phyloP scores from a whole-genome alignment of 2,888 invertebrate genomes.

The Liposcelis brunnea region DNA sequence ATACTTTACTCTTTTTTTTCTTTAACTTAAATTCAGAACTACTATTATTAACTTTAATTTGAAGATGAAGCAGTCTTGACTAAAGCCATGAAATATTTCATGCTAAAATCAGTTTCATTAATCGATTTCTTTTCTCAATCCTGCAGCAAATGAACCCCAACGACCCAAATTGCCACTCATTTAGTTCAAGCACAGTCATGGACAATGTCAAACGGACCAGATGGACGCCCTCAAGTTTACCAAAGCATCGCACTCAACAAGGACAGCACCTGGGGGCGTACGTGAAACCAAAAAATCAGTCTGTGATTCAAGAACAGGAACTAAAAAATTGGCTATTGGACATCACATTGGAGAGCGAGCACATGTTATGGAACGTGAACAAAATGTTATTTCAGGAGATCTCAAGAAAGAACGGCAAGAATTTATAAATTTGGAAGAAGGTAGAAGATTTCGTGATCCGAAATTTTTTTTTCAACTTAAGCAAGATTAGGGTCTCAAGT shows the following conservation, averaged over 20 bases:
- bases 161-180: slow-evolving; percentile 41
- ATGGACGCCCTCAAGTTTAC: slow-evolving; percentile 76
- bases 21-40: no score
- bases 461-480: no score
- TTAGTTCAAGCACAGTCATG: slow-evolving; percentile 60
- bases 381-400: slow-evolving; percentile 70
- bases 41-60: no score
- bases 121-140: no score
- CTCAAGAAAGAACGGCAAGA: slow-evolving; percentile 82
- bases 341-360: slow-evolving; percentile 87
- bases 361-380: slow-evolving; percentile 78
- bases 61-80: no score
- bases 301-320: slow-evolving; percentile 66
- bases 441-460: no score
- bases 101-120: no score
- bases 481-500: no score
- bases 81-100: no score
- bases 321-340: slow-evolving; percentile 88
- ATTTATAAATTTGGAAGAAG: slow-evolving; percentile 83
- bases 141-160: slow-evolving; percentile 22
- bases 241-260: slow-evolving; percentile 73
- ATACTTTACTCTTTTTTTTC: no score
- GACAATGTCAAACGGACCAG: slow-evolving; percentile 75
- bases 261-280: slow-evolving; percentile 67
- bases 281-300: slow-evolving; percentile 76